Base-by-base conservation (phyloP, 2,113 vertebrate species). In the Tragelaphus imberbis region DNA sequence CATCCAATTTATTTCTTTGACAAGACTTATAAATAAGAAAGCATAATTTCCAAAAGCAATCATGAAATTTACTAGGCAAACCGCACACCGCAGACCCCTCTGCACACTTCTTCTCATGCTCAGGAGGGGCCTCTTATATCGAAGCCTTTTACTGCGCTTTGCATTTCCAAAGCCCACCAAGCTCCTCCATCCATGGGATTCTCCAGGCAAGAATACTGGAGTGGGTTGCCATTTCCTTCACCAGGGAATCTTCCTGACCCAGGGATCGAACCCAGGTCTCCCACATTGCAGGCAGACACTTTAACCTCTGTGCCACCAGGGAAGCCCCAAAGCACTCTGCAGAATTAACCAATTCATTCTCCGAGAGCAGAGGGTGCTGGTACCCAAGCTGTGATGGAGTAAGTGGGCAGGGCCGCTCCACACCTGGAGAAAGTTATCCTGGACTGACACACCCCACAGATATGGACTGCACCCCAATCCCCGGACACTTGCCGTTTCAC, bases 11-110 rank as follows among this genome's bases (percentile, higher is more conserved):
- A 81, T 56, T 97, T 97, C 96, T 97, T 97, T 92, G 94, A 96
- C 71, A 95, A 36, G 59, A 88, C 97, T 91, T 91, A 80, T 82
- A 98, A 95, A 90, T 94, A 97, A 71, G 94, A 84, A 97, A 55
- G 87, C n/a, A 33, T 95, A 93, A 96, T 94, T 97, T 97, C 91
- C 96, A 80, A 98, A 98, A 97, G 90, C 90, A 97, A 51, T 92
- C 44, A 86, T 61, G 77, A 96, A 44, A 97, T 97, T 97, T 94
- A 75, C 55, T 95, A 84, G 93, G 95, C 97, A 96, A 89, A 94
- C 23, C 16, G 3, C 77, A 11, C 4, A 25, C 49, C 28, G 0
- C 2, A 12, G 94, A 77, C 90, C 86, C 88, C 55, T 36, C 51
- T 21, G 79, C 61, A 55, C 23, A 49, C 11, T 13, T 47, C 27